Percentiles rank a stretch among this genome's conserved stretches.
Conservation (phyloP, 2,888 invertebrate genomes). For the Tyria jacobaeae region DNA sequence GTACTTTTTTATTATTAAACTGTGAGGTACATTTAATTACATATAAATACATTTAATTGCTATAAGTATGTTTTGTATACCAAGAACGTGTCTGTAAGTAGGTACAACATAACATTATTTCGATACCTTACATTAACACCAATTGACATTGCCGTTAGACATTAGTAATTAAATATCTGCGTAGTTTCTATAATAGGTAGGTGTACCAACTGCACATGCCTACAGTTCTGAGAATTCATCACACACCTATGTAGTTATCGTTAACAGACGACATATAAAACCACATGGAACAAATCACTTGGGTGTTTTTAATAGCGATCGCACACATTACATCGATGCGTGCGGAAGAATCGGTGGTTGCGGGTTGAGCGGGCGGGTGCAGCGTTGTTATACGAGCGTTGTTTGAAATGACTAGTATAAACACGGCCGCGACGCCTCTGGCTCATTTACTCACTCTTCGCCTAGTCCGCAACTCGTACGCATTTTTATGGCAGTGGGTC, state of each 20-base stretch:
- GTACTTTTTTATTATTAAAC: not conserved
- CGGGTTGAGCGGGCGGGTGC: slow-evolving; percentile 58
- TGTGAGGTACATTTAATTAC: not conserved
- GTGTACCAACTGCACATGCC: slow-evolving; percentile 10
- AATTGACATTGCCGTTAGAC: slow-evolving; percentile 14
- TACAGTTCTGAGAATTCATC: slow-evolving; percentile 43
- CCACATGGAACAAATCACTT: slow-evolving; percentile 62
- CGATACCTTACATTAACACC: slow-evolving; percentile 17
- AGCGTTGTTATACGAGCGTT: slow-evolving; percentile 67
- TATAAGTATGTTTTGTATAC: not conserved
- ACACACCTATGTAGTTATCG: slow-evolving; percentile 48
- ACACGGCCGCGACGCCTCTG: slow-evolving; percentile 58
- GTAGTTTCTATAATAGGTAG: slow-evolving; percentile 27
- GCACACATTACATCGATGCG: slow-evolving; percentile 63
- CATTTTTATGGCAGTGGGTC: slow-evolving; percentile 75
- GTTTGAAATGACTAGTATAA: slow-evolving; percentile 69
- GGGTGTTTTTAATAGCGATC: slow-evolving; percentile 58
- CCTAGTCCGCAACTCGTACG: slow-evolving; percentile 63
- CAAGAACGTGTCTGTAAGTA: too few species aligned
- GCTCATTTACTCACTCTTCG: slow-evolving; percentile 65
- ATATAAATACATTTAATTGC: not conserved
- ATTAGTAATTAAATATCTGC: slow-evolving; percentile 18
- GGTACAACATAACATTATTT: slow-evolving; percentile 6
- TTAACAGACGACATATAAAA: slow-evolving; percentile 59
- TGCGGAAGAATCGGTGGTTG: slow-evolving; percentile 54